Base-by-base conservation (phyloP, 2,797 vertebrate genomes). In the Oophaga sylvatica region DNA sequence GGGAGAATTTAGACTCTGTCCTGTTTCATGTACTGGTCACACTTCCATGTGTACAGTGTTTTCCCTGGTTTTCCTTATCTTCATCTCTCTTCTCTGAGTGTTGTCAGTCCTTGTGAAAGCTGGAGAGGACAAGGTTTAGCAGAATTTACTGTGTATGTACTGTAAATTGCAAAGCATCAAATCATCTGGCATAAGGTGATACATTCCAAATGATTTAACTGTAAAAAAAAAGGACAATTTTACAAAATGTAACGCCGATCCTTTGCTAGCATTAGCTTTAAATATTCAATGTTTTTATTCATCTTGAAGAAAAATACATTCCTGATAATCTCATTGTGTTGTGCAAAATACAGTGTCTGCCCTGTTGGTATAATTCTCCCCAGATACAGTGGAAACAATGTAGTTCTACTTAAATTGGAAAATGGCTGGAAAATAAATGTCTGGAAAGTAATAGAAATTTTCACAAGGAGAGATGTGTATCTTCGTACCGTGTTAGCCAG, bases 241-340 rank as follows among this genome's bases (percentile, higher is more conserved):
- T 70, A 53, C 11, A 45, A 59, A 80, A 80, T 80, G 53, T 62
- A 68, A 8, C 19, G 2, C 26, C 22, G n/a, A 70, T 71, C 82
- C 31, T 35, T 48, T 67, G 7, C 48, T 13, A n/a, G 29, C 53
- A 70, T 85, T 57, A 15, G 17, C 41, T 78, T n/a, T 56, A 57
- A 79, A 57, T 68, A 68, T 71, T 22, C 31, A 20, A 17, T 26
- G 48, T 56, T 85, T 77, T 57, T 65, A 22, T 7, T 8, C 15
- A 41, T 65, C 16, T 80, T 10, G 73, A 57, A 80, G 15, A 70
- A 26, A 53, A 68, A 68, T 8, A 60, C 63, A 70, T 86, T 86
- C 71, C 45, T 41, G 26, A 20, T 68, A 41, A 68, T 79, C 29
- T 29, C 31, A 57, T 85, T 56, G 31, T 35, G 53, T 31, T 35